Evolutionary conservation across 2,113 vertebrate species (phyloP), one percentile per base, ranked within the genome.

Genomic region (Eidolon helvum): DNA sequence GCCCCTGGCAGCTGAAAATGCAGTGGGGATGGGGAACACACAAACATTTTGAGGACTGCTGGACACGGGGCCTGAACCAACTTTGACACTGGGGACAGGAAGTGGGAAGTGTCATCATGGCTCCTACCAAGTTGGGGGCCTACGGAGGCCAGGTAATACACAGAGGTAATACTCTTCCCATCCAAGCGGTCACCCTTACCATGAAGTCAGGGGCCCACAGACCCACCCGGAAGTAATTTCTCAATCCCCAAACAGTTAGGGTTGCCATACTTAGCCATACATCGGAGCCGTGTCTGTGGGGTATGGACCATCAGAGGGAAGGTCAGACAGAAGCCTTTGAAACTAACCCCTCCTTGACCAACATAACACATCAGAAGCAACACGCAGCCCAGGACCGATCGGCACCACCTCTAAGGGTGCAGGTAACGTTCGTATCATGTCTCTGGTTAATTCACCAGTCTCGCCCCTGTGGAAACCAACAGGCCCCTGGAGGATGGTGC

Each of bases 21-120:
- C 69, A 33, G 1, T 26, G 43, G 19, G 28, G 10, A 28, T 2
- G 35, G 40, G 72, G 61, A 2, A 30, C 18, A 19, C n/a, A 3
- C 21, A n/a, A 33, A 22, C 12, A 2, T 9, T 43, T 24, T 28
- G 55, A 69, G 43, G 50, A 10, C 59, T 45, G 40, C 5, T 5
- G 24, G 66, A 6, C 11, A 2, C 50, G 4, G 22, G n/a, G 9
- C n/a, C 33, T 14, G 50, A 43, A 14, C 22, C 5, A 12, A 50
- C 45, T 18, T 48, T 24, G 75, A 19, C 5, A 15, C 61, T 24
- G 38, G 74, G 19, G 21, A 83, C 1, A 0, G 5, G 43, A 61
- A 12, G 9, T 0, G 7, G 5, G 43, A 61, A 12, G 9, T 0
- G 7, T 28, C 77, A 1, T 30, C 40, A 3, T 2, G n/a, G 26